A percentile compares a stretch with the other conserved stretches of the same genome.
These are phyloP conservation scores for Phoronis australis DNA, from an alignment of 2,888 invertebrate species.

Conservation along the genomic window DNA sequence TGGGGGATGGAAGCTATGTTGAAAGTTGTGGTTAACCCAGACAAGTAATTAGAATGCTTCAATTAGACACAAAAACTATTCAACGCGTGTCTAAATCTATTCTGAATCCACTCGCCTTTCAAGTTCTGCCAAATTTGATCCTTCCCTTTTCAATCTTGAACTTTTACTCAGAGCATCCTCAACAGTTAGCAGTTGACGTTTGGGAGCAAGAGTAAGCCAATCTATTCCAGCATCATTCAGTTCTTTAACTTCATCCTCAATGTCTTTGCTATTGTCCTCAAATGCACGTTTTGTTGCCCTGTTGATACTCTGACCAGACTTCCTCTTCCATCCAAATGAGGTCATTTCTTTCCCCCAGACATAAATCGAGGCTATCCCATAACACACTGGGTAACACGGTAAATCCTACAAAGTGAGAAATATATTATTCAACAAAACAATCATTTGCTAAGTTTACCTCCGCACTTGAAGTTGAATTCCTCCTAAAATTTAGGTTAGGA, in stretches of 20 bases:
- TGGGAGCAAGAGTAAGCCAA: slow-evolving; percentile 34
- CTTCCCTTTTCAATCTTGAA: slow-evolving; percentile 40
- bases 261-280: slow-evolving; percentile 25
- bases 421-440: too few species aligned
- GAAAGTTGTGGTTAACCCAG: too few species aligned
- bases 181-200: slow-evolving; percentile 23
- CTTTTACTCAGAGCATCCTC: slow-evolving; percentile 44
- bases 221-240: slow-evolving; percentile 26
- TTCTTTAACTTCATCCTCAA: slow-evolving; percentile 24
- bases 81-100: too few species aligned
- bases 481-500: too few species aligned
- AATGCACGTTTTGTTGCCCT: slow-evolving; percentile 27
- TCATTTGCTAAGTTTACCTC: too few species aligned
- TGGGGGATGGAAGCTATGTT: too few species aligned
- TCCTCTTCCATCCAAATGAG: slow-evolving; percentile 48
- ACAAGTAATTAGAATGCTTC: not conserved
- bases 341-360: too few species aligned
- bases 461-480: too few species aligned
- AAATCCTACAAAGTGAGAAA: too few species aligned
- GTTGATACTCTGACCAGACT: slow-evolving; percentile 36
- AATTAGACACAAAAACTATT: not conserved
- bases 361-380: too few species aligned
- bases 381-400: too few species aligned
- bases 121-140: slow-evolving; percentile 38
- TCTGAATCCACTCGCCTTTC: slow-evolving; percentile 38